Evolutionary conservation across 2,113 vertebrate genomes (phyloP).

Genomic region (Burhinus oedicnemus): DNA sequence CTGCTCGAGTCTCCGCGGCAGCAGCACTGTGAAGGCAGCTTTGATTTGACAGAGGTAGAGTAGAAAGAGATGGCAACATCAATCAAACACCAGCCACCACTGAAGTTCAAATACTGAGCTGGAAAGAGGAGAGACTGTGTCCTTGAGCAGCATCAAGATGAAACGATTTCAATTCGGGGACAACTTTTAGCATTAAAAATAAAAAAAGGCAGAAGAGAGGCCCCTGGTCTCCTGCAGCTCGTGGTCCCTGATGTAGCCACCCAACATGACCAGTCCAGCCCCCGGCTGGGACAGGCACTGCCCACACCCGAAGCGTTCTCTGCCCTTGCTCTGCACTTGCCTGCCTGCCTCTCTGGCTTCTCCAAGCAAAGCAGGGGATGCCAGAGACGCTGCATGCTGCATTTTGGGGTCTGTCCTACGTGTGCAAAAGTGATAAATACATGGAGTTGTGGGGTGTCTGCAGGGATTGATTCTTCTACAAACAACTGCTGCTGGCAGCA

Average conservation of each 20-base stretch:
- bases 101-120: conserved; percentile 39
- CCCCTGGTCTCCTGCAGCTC: not conserved
- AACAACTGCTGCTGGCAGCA: not conserved
- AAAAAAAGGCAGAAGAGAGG: not conserved
- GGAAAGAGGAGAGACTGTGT: not conserved
- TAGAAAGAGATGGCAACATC: conserved; percentile 57
- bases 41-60: conserved; percentile 57
- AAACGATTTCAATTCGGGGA: not conserved
- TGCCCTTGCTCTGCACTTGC: not conserved
- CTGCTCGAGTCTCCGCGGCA: not conserved
- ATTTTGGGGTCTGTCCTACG: not conserved
- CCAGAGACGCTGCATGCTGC: fast-evolving
- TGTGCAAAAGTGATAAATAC: not conserved
- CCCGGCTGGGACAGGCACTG: not conserved
- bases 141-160: conserved; percentile 6
- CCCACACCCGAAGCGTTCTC: not conserved
- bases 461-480: conserved; percentile 2
- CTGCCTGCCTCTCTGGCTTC: not conserved
- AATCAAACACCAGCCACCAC: not conserved
- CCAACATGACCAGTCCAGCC: fast-evolving
- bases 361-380: not conserved
- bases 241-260: not conserved
- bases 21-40: conserved; percentile 5
- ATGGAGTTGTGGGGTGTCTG: not conserved
- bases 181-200: not conserved